phyloP scores from a whole-genome alignment of 1,140 invertebrate genomes.

The Bactericera cockerelli region DNA sequence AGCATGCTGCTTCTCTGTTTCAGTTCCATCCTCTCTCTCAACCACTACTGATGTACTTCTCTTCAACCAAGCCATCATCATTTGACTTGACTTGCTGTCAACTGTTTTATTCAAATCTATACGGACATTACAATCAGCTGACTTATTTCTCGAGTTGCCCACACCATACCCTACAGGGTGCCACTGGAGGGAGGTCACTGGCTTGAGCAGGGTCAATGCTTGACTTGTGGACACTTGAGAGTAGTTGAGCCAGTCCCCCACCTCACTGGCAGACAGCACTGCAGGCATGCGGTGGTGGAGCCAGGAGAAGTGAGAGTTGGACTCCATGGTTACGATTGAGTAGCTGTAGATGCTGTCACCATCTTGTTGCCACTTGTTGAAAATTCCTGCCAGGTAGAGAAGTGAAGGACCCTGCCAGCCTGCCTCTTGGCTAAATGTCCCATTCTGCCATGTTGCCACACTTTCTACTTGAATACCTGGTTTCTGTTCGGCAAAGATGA shows the following conservation, averaged over 20 bases:
- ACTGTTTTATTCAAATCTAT: neutral
- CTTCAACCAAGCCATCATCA: neutral
- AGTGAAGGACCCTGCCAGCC: constrained; percentile 46
- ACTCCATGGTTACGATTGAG: constrained; percentile 59
- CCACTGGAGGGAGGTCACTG: constrained; percentile 37
- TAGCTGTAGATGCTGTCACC: constrained; percentile 51
- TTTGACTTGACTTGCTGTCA: neutral
- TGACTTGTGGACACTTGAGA: constrained; percentile 36
- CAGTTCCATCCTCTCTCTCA: neutral
- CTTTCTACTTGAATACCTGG: constrained; percentile 38
- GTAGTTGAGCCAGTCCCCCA: constrained; percentile 40
- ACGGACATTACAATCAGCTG: constrained; percentile 44
- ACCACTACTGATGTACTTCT: neutral
- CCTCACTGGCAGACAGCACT: constrained; percentile 48
- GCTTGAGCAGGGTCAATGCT: constrained; percentile 37
- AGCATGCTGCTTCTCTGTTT: neutral
- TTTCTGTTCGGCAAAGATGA: constrained; percentile 48
- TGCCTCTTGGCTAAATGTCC: constrained; percentile 32
- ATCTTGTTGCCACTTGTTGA: constrained; percentile 43
- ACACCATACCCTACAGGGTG: constrained; percentile 53
- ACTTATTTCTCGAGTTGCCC: constrained; percentile 55
- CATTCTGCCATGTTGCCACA: constrained; percentile 33
- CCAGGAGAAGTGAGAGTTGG: constrained; percentile 48
- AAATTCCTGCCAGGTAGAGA: constrained; percentile 61
- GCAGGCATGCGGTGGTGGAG: constrained; percentile 68